Base-by-base conservation (phyloP, 2,113 vertebrate genomes). In the Centropristis striata region DNA sequence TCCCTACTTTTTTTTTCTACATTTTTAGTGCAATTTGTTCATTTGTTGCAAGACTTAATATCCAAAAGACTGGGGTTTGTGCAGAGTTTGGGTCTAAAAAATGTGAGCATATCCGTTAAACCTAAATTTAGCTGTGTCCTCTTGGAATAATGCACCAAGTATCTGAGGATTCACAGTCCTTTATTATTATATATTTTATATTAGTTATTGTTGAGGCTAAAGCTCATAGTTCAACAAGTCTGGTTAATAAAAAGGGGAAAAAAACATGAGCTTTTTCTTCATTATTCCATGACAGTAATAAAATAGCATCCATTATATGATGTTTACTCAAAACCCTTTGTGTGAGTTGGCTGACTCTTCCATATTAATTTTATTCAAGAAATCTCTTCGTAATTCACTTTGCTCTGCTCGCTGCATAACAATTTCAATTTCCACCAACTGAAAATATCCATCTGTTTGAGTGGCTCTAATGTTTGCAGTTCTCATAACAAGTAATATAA, bases 371-470 rank as follows among this genome's bases (percentile, higher is more conserved):
- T 69, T 42, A 41, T 77, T 72, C 66, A 67, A 36, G 20, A 70
- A 70, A 37, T 28, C 28, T 59, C 21, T 25, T 47, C 67, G 71
- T 71, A 55, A 74, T 72, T 88, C 28, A 58, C 58, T 75, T 74
- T 59, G 58, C 57, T 70, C 44, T 51, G 36, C 59, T 83, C 10
- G 15, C 39, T 71, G 78, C 71, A 78, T 47, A 63, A 70, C 66
- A 47, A 71, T 76, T 50, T 58, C 12, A 58, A 80, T 51, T 68
- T 64, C 53, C 69, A 65, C 75, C 61, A 44, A 71, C 49, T 77
- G 60, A 86, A 83, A 81, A 80, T 14, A 76, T 67, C 59, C 70
- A 85, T 76, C 84, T 85, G 73, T 78, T 71, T 53, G 54, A 80
- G 59, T 61, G 71, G 55, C 65, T 82, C 71, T 75, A 85, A 83